These are phyloP conservation scores for Peromyscus leucopus DNA, from an alignment of 2,113 vertebrate genomes.

Conservation along the genomic window DNA sequence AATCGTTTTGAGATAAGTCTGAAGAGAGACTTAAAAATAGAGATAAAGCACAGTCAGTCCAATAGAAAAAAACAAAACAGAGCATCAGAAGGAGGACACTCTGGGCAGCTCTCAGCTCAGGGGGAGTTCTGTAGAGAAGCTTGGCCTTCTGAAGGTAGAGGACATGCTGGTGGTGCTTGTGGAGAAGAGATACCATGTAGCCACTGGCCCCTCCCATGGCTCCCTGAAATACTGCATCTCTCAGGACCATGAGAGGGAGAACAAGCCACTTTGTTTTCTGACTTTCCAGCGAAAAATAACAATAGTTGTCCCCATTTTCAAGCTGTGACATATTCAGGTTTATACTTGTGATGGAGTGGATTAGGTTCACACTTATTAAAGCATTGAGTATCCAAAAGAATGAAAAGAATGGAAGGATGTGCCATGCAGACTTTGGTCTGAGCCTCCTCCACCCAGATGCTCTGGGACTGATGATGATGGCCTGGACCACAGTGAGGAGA, in stretches of 20 bases:
- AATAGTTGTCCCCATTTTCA: fast-evolving
- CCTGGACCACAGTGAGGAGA: background rate
- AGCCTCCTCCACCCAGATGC: background rate
- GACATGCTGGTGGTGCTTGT: background rate
- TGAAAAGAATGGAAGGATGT: background rate
- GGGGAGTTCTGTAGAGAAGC: background rate
- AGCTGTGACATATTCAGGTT: fast-evolving
- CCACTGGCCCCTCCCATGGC: background rate
- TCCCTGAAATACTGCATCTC: background rate
- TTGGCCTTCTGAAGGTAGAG: background rate
- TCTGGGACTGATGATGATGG: background rate
- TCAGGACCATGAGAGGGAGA: background rate
- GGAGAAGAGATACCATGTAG: background rate
- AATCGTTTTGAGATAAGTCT: background rate
- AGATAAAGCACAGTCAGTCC: background rate
- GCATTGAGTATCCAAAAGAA: background rate
- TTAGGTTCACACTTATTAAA: background rate
- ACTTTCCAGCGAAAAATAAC: background rate
- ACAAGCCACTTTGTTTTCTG: background rate
- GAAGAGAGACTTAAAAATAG: background rate
- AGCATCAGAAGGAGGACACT: background rate
- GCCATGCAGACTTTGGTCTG: background rate
- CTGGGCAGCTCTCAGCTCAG: background rate
- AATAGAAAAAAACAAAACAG: background rate
- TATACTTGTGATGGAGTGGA: background rate